Conservation (phyloP, 2,888 invertebrate genomes). For the Pyrocoelia pectoralis region DNA sequence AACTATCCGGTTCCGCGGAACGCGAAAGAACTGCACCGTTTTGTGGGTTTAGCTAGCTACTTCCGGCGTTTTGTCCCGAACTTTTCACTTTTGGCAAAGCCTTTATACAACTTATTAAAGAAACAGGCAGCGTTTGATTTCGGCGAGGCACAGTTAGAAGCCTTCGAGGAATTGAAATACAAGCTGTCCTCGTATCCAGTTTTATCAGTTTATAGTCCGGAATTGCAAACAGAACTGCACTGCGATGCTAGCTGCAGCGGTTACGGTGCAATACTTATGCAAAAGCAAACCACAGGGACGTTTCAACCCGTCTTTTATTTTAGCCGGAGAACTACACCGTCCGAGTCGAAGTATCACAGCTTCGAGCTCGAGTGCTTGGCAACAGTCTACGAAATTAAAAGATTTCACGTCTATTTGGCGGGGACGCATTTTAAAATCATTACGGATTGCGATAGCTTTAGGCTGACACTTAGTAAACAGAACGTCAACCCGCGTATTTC, state of each 20-base stretch:
- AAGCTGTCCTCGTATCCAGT: conserved; percentile 37
- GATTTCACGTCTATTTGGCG: conserved; percentile 47
- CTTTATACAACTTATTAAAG: conserved; percentile 38
- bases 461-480: conserved; percentile 44
- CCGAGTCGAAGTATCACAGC: conserved; percentile 48
- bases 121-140: conserved; percentile 37
- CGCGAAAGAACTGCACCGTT: conserved; percentile 13
- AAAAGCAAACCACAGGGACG: conserved; percentile 43
- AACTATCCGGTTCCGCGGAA: conserved; percentile 7
- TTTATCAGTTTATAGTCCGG: conserved; percentile 48
- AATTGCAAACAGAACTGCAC: conserved; percentile 50
- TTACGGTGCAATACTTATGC: conserved; percentile 49
- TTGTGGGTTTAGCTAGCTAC: conserved; percentile 43
- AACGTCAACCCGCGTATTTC: conserved; percentile 47
- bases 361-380: conserved; percentile 49
- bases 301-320: conserved; percentile 50
- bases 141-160: conserved; percentile 9
- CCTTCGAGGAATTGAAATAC: conserved; percentile 4
- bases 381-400: conserved; percentile 42
- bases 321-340: conserved; percentile 46
- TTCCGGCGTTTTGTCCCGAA: conserved; percentile 46
- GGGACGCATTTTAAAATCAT: conserved; percentile 47
- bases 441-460: conserved; percentile 47
- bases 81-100: conserved; percentile 38
- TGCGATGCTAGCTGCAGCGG: conserved; percentile 50